Conservation (phyloP, 2,797 vertebrate species). For the Chlorospingus flavigularis region DNA sequence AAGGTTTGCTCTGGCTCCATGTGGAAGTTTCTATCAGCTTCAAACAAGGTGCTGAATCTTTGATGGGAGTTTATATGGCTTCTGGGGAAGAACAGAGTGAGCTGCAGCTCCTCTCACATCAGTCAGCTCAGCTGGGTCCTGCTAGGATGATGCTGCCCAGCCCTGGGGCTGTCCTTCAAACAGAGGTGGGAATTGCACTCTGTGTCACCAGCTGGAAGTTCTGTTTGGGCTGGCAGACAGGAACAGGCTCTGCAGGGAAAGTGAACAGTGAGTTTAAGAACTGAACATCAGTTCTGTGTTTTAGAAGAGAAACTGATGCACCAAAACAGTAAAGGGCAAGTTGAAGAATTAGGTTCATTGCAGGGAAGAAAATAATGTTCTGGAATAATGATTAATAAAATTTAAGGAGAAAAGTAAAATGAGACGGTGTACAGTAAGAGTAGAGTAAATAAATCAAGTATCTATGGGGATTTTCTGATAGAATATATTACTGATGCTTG, state of each 20-base stretch:
- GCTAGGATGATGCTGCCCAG: background rate
- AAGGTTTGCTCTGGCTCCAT: accelerated
- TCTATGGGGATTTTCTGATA: background rate
- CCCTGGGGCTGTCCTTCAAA: background rate
- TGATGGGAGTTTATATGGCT: accelerated
- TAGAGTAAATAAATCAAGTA: background rate
- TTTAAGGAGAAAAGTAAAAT: background rate
- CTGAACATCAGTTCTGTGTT: background rate
- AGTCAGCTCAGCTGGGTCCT: background rate
- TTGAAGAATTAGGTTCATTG: background rate
- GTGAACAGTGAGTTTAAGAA: background rate
- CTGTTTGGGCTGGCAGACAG: background rate
- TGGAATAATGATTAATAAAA: background rate
- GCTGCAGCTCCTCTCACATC: background rate
- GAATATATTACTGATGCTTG: background rate
- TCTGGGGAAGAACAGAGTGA: background rate
- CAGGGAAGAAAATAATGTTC: background rate
- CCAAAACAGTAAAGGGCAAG: background rate
- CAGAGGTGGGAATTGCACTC: background rate
- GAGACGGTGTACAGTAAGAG: background rate
- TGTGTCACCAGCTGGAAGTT: background rate
- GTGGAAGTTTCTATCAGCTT: background rate
- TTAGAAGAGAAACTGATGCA: background rate
- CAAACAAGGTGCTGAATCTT: background rate
- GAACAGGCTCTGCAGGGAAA: background rate